Evolutionary conservation across 2,113 vertebrate species (phyloP), one percentile per base, ranked within the genome.

Genomic region (Bucco capensis): DNA sequence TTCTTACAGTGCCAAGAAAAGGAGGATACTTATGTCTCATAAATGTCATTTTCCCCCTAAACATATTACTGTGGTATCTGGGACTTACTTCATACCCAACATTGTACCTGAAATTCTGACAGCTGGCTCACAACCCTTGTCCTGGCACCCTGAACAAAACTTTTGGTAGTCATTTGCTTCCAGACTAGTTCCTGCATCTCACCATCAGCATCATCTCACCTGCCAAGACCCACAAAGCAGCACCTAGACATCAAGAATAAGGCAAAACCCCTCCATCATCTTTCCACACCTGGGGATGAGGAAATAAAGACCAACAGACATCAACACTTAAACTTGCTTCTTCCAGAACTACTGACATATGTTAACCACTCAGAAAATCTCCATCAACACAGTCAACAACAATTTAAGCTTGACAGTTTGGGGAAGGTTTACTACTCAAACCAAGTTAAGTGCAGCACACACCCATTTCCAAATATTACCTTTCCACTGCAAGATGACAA

Each of bases 301-400:
- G 61, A 90, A 90, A 86, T 67, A 86, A 0, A 90, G 79, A 86
- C 72, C 47, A 86, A 66, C 13, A 72, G 64, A 69, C 18, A 60
- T 40, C 80, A 88, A 42, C 65, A 72, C 22, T 78, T 88, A 72
- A 47, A 42, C 19, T 12, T 61, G 33, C 67, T 81, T 86, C 61
- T 83, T 81, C 49, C 51, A 95, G 61, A 14, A 44, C 72, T 80
- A 83, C 53, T 61, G 72, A 86, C 85, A 78, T 5, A 25, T 27
- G 77, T 77, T 74, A 78, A 86, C 57, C 44, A 75, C 46, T 11
- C 76, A 83, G 64, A 91, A 95, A 73, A 79, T 22, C 71, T 83
- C 78, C 44, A 62, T 27, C 6, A 4, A 69, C 64, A 79, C 19
- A 83, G 71, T 12, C 82, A 92, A 69, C 74, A 82, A 64, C 76